Evolutionary conservation across 1,140 invertebrate genomes (phyloP).

Genomic region (Nomia melanderi): DNA sequence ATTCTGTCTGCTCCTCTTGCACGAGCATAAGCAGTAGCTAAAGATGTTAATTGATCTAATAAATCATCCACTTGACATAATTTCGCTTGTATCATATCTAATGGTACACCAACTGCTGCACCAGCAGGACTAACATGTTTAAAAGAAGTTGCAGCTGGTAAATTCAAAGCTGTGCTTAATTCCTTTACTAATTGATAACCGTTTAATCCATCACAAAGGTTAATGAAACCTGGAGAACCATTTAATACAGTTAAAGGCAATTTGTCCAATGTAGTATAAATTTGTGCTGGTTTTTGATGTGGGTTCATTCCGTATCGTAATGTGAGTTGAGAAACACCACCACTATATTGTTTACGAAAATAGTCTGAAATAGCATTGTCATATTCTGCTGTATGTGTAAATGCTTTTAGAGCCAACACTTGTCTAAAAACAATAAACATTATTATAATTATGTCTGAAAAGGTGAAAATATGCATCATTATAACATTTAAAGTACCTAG

Average conservation of each 20-base stretch:
- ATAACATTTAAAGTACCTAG: slow-evolving; percentile 83
- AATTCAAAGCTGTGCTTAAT: slow-evolving; percentile 87
- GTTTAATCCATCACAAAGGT: slow-evolving; percentile 98
- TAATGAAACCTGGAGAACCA: slow-evolving; percentile 98
- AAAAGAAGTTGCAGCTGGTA: slow-evolving; percentile 98
- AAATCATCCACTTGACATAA: slow-evolving; percentile 97
- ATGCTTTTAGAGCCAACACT: slow-evolving; percentile 93
- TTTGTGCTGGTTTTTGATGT: slow-evolving; percentile 97
- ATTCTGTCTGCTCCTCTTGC: slow-evolving; percentile 98
- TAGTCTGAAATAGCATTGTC: slow-evolving; percentile 97
- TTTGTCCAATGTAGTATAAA: slow-evolving; percentile 90
- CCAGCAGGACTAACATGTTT: slow-evolving; percentile 99
- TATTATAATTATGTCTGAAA: neutral
- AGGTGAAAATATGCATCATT: neutral
- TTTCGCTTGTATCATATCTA: slow-evolving; percentile 88
- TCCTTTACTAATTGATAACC: slow-evolving; percentile 98
- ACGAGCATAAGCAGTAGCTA: slow-evolving; percentile 97
- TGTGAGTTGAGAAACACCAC: slow-evolving; percentile 89
- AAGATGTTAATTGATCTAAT: slow-evolving; percentile 86
- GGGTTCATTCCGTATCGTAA: slow-evolving; percentile 99
- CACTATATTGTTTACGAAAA: slow-evolving; percentile 94
- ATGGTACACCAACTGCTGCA: slow-evolving; percentile 93
- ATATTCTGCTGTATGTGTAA: slow-evolving; percentile 97
- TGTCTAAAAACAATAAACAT: slow-evolving; percentile 81
- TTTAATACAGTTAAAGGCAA: slow-evolving; percentile 95